phyloP scores from a whole-genome alignment of 1,140 invertebrate species.

The Apis cerana region DNA sequence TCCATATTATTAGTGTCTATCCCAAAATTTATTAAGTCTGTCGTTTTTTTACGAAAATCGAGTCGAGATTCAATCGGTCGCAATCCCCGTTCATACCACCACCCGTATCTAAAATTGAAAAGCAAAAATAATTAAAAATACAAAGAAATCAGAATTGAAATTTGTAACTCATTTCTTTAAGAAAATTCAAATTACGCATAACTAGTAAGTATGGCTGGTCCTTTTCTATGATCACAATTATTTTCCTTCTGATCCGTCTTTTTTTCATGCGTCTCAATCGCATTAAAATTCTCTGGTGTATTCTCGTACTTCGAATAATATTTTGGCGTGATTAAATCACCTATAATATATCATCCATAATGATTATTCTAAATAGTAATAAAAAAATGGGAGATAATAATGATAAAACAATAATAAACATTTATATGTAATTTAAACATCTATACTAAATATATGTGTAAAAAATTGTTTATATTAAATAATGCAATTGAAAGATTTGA shows the following conservation, averaged over 20 bases:
- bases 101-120: conserved; percentile 70
- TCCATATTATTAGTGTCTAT: conserved; percentile 72
- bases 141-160: neutral
- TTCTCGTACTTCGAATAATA: conserved; percentile 71
- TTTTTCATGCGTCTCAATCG: conserved; percentile 54
- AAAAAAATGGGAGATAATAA: too few species aligned
- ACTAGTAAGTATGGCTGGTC: conserved; percentile 69
- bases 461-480: too few species aligned
- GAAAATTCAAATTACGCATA: conserved; percentile 66
- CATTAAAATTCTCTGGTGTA: conserved; percentile 45
- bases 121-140: neutral
- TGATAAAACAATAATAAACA: too few species aligned
- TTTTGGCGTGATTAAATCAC: conserved; percentile 71
- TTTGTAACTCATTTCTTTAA: neutral
- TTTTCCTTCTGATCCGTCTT: conserved; percentile 56
- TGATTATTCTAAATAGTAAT: too few species aligned
- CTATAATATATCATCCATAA: conserved; percentile 51
- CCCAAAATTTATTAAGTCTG: conserved; percentile 71
- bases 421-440: too few species aligned
- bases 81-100: conserved; percentile 75
- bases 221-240: conserved; percentile 54
- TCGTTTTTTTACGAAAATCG: conserved; percentile 73
- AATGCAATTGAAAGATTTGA: too few species aligned
- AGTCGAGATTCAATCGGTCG: conserved; percentile 67
- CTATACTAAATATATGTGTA: too few species aligned